These are phyloP conservation scores for Anser cygnoides DNA, from an alignment of 2,113 vertebrate genomes.

Conservation along the genomic window DNA sequence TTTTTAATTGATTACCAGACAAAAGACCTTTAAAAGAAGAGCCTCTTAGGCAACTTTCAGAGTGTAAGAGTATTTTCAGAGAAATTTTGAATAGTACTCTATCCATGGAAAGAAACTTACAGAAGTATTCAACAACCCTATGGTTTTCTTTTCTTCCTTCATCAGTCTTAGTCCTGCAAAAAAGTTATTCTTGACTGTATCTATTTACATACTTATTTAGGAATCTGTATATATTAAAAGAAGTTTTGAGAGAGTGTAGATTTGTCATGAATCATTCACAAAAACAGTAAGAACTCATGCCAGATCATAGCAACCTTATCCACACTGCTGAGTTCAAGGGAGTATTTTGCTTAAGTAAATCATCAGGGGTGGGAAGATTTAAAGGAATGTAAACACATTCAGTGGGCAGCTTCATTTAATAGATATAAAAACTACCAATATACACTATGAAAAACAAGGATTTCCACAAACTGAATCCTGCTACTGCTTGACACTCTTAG, in stretches of 20 bases:
- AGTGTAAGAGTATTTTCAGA: neutral
- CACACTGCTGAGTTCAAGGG: neutral
- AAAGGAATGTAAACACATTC: neutral
- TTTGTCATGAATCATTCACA: neutral
- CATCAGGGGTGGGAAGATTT: neutral
- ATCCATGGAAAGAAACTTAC: neutral
- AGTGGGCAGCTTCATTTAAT: neutral
- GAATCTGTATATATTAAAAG: neutral
- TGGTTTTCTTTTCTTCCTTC: neutral
- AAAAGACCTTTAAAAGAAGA: neutral
- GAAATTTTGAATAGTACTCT: neutral
- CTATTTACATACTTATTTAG: neutral
- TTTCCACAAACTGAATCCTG: neutral
- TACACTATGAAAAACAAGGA: too few species aligned
- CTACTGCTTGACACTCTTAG: neutral
- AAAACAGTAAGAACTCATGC: neutral
- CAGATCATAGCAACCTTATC: neutral
- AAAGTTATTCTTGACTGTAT: neutral
- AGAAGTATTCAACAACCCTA: neutral
- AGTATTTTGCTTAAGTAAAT: neutral
- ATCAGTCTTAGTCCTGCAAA: neutral
- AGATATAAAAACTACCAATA: neutral
- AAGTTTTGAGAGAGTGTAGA: neutral
- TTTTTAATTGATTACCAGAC: neutral
- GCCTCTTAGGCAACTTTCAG: neutral